Conservation (phyloP, 2,113 vertebrate genomes). For the Oxyruncus cristatus region DNA sequence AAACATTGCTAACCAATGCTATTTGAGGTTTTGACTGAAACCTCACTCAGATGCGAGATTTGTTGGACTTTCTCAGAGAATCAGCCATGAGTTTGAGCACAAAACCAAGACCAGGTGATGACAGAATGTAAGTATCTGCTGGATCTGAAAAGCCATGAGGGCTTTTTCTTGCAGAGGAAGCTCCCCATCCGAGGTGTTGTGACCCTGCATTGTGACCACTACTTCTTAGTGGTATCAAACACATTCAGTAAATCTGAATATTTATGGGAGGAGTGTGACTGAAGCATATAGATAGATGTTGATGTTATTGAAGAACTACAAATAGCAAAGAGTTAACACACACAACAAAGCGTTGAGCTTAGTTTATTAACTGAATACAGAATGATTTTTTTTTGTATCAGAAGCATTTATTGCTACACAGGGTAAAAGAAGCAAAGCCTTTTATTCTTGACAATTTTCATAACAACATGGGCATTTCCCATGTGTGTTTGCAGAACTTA, state of each 20-base stretch:
- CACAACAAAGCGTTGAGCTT: background rate
- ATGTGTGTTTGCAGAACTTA: background rate
- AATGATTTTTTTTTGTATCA: background rate
- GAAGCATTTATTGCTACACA: background rate
- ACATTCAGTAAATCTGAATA: background rate
- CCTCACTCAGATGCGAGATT: background rate
- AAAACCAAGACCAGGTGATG: fast-evolving
- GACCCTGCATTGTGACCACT: background rate
- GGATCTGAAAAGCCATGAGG: background rate
- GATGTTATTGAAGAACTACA: background rate
- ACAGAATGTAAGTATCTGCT: background rate
- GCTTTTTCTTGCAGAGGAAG: background rate
- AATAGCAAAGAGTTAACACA: background rate
- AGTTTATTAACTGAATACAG: background rate
- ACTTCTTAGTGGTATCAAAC: background rate
- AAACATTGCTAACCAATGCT: background rate
- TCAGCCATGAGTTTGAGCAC: background rate
- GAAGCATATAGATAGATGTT: background rate
- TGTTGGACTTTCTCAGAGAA: background rate
- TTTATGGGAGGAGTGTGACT: background rate
- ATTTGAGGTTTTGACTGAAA: slow-evolving; percentile 45
- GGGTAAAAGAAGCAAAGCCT: background rate
- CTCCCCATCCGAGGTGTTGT: fast-evolving
- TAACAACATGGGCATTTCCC: background rate
- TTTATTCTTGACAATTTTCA: background rate